A percentile compares a stretch with the other conserved stretches of the same genome.
These are phyloP conservation scores for Otolemur crassicaudatus DNA, from an alignment of 2,797 vertebrate genomes.

Conservation along the genomic window DNA sequence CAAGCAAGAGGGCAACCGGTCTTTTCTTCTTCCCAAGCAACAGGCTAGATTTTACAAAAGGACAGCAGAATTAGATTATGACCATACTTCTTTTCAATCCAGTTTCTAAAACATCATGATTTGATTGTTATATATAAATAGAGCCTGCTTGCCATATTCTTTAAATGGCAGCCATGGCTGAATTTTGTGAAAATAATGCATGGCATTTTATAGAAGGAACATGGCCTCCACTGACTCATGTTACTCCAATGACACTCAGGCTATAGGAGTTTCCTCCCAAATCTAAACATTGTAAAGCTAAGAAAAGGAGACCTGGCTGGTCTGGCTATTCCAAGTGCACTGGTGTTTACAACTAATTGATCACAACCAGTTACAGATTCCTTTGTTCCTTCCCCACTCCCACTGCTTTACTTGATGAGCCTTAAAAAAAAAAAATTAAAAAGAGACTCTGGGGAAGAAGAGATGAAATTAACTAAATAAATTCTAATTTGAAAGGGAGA, in stretches of 20 bases:
- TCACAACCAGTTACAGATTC: no score
- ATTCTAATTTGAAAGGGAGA: slow-evolving; percentile 63
- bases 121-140: slow-evolving; percentile 6
- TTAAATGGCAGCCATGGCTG: background rate
- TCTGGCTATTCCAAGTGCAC: no score
- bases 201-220: background rate
- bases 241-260: background rate
- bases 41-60: slow-evolving; percentile 29
- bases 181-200: background rate
- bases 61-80: slow-evolving; percentile 31
- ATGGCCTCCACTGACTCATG: background rate
- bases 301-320: slow-evolving; percentile 5
- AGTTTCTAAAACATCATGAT: slow-evolving; percentile 22
- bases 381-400: no score
- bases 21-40: background rate
- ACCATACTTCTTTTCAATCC: background rate
- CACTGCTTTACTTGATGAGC: no score
- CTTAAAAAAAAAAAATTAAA: no score
- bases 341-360: no score
- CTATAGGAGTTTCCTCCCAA: background rate
- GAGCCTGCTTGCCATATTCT: background rate
- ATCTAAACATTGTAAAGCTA: background rate
- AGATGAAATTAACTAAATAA: slow-evolving; percentile 53
- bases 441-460: slow-evolving; percentile 46
- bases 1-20: background rate